A percentile compares a stretch with the other conserved stretches of the same genome.
Conservation (phyloP, 2,888 invertebrate genomes). For the Heliconius sara region DNA sequence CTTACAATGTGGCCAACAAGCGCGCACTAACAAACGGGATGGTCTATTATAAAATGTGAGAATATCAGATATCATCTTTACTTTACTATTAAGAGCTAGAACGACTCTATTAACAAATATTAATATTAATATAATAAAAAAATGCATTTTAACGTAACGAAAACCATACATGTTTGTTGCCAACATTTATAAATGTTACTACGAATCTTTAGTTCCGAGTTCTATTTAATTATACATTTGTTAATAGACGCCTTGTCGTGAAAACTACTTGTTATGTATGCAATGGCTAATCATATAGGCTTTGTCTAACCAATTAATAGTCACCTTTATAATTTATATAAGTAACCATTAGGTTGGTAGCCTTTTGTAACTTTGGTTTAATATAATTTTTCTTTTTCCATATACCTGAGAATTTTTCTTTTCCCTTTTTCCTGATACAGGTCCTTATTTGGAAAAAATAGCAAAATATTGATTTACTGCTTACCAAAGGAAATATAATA, state of each 20-base stretch:
- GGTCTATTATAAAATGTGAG: background rate
- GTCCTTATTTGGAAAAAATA: no score
- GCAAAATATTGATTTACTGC: no score
- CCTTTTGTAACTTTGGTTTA: no score
- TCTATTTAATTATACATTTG: constrained; percentile 32
- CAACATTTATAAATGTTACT: background rate
- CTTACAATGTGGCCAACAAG: background rate
- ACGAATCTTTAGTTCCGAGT: background rate
- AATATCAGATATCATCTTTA: background rate
- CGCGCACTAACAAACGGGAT: background rate
- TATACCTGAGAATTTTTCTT: no score
- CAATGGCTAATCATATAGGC: constrained; percentile 41
- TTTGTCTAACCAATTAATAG: background rate
- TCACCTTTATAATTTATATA: no score
- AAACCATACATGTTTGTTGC: background rate
- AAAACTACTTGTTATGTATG: constrained; percentile 27
- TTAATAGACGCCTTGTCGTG: constrained; percentile 33
- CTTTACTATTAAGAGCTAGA: background rate
- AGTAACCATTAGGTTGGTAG: no score
- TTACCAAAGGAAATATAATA: no score
- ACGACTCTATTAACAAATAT: background rate
- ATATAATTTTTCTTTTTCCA: no score
- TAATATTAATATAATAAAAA: background rate
- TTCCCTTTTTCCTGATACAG: no score
- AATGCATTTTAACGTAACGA: background rate